Conservation (phyloP, 2,113 vertebrate genomes). For the Ceuthmochares aereus region DNA sequence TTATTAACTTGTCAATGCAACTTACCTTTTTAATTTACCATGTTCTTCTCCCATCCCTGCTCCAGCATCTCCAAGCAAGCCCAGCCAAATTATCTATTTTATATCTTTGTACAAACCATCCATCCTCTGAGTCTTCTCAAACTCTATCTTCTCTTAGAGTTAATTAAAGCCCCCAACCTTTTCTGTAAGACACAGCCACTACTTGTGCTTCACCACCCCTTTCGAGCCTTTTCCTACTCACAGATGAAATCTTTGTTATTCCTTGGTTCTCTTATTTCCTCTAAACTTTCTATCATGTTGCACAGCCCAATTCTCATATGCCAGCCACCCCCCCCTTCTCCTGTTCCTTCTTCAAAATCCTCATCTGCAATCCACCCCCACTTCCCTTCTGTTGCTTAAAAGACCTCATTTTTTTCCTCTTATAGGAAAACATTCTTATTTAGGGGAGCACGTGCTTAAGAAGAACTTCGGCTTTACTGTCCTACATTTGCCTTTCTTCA, state of each 20-base stretch:
- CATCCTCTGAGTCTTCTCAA: background rate
- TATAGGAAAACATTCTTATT: constrained; percentile 3
- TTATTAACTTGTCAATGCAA: background rate
- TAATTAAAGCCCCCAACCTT: background rate
- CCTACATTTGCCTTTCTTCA: background rate
- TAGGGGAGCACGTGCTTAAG: background rate
- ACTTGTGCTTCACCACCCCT: background rate
- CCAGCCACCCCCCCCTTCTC: background rate
- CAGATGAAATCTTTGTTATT: background rate
- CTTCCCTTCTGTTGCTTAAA: constrained; percentile 46
- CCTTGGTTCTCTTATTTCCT: background rate
- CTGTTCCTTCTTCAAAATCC: constrained; percentile 25
- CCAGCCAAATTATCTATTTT: background rate
- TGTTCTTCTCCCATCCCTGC: background rate
- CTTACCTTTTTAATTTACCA: background rate
- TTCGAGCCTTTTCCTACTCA: background rate
- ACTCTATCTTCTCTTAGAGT: background rate
- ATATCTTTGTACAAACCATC: background rate
- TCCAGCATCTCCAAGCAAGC: background rate
- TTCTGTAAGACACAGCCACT: background rate
- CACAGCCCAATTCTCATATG: background rate
- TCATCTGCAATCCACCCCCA: constrained; percentile 36
- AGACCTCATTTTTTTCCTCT: background rate
- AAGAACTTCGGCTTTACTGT: background rate
- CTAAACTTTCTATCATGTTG: background rate